Evolutionary conservation across 2,113 vertebrate species (phyloP).

Genomic region (Raja brachyura): DNA sequence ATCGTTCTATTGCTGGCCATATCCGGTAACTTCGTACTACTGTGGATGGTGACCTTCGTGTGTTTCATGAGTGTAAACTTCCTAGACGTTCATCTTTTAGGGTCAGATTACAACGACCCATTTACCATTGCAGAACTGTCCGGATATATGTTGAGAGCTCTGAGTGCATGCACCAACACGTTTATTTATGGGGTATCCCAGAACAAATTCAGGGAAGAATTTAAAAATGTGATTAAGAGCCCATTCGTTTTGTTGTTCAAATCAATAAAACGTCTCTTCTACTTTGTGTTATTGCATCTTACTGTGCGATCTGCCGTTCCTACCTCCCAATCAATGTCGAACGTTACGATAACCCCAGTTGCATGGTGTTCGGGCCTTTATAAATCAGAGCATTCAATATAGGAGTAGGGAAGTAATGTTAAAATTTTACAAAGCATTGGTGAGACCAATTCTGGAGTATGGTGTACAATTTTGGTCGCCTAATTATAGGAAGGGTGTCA

Average conservation of each 20-base stretch:
- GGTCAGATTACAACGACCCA: background rate
- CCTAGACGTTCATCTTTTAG: background rate
- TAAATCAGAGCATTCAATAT: no score
- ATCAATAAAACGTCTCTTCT: background rate
- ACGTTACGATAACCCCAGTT: no score
- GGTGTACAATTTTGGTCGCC: no score
- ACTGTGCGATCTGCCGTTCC: no score
- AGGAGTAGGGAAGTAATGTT: no score
- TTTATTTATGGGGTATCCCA: background rate
- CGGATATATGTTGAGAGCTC: background rate
- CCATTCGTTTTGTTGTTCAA: background rate
- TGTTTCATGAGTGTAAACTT: background rate
- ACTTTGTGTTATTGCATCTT: no score
- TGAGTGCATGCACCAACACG: background rate
- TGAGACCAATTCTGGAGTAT: no score
- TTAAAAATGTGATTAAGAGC: background rate
- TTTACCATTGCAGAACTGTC: background rate
- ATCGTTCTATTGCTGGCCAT: background rate
- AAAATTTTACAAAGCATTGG: no score
- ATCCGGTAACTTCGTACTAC: background rate
- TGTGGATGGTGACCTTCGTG: background rate
- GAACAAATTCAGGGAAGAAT: background rate
- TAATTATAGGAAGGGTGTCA: no score
- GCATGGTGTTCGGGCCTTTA: no score
- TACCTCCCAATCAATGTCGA: no score